Conservation (phyloP, 2,888 invertebrate genomes). For the Eilema depressum region DNA sequence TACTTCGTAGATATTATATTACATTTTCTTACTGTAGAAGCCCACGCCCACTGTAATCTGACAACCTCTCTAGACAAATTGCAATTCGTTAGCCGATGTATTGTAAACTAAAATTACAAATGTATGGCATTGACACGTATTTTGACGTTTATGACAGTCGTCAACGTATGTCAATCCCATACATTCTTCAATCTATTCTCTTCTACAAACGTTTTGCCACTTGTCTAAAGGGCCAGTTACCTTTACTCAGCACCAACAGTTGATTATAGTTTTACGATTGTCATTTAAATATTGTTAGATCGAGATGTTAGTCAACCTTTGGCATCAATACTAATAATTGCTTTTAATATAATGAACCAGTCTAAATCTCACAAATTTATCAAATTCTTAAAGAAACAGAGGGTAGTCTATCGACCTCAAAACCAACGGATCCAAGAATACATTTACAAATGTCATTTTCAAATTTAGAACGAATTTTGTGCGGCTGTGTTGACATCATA, state of each 20-base stretch:
- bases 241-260: conserved; percentile 41
- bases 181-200: too few relatives aligned
- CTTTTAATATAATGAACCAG: conserved; percentile 32
- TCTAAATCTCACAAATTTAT: conserved; percentile 30
- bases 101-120: too few relatives aligned
- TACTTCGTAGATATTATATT: not conserved
- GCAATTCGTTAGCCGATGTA: too few relatives aligned
- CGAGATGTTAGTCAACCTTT: conserved; percentile 54
- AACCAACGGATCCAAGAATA: conserved; percentile 2
- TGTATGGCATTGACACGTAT: too few relatives aligned
- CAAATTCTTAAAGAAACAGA: conserved; percentile 12
- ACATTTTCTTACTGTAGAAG: conserved; percentile 16
- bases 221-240: conserved; percentile 4
- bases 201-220: too few relatives aligned
- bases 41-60: conserved; percentile 20
- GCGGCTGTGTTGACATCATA: conserved; percentile 50
- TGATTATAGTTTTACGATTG: conserved; percentile 25
- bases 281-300: conserved; percentile 19
- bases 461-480: conserved; percentile 30
- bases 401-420: conserved; percentile 21
- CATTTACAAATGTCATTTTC: conserved; percentile 16
- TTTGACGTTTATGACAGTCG: too few relatives aligned
- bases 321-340: conserved; percentile 47
- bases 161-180: too few relatives aligned
- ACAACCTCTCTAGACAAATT: not conserved